Evolutionary conservation across 2,797 vertebrate genomes (phyloP).

Genomic region (Syngnathus rostellatus): DNA sequence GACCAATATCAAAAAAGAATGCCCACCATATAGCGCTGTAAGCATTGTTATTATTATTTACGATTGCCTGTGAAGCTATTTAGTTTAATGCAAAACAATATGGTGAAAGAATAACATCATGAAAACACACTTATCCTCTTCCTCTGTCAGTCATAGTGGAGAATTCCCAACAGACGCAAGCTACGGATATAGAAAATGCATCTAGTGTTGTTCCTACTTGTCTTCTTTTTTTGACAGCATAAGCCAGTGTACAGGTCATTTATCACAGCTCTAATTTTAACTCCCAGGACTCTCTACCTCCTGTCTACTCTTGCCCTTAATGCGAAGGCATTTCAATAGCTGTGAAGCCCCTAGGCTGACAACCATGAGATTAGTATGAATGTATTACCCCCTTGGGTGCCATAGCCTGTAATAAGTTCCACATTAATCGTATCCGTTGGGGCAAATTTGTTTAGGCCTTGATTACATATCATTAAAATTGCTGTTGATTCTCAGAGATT

Average conservation of each 20-base stretch:
- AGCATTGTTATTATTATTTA: neutral
- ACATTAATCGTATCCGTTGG: constrained; percentile 74
- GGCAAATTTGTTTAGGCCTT: constrained; percentile 75
- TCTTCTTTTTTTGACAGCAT: constrained; percentile 47
- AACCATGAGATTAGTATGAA: constrained; percentile 76
- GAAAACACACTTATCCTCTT: constrained; percentile 15
- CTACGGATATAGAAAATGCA: neutral
- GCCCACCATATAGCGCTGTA: neutral
- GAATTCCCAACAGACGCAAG: constrained; percentile 6
- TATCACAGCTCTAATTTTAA: constrained; percentile 61
- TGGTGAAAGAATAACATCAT: constrained; percentile 5
- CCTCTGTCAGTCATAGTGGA: neutral
- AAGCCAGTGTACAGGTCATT: constrained; percentile 54
- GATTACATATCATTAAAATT: constrained; percentile 77
- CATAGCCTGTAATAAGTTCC: constrained; percentile 73
- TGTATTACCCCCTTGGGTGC: constrained; percentile 75
- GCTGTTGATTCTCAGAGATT: constrained; percentile 68
- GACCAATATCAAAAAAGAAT: neutral
- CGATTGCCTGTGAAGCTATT: constrained; percentile 12
- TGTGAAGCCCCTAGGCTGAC: constrained; percentile 68
- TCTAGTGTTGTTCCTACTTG: constrained; percentile 29
- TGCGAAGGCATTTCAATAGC: constrained; percentile 70
- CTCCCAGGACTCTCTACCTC: constrained; percentile 59
- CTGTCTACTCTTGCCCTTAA: constrained; percentile 65
- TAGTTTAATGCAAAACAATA: constrained; percentile 18